Base-by-base conservation (phyloP, 2,113 vertebrate genomes). In the Esox niger region DNA sequence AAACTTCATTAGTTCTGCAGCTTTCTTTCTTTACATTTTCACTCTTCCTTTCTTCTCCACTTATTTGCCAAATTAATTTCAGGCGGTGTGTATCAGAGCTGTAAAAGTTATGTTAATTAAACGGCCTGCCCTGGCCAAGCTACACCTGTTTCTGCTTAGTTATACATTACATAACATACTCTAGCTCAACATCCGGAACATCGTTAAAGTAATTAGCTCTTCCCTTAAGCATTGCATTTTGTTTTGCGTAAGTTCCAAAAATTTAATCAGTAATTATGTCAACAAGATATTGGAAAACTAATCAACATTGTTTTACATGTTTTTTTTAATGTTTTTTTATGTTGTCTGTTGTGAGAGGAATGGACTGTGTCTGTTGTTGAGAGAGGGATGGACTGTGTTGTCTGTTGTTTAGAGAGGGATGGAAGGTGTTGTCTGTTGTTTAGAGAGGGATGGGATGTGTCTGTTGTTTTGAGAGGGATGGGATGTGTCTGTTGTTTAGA, bases 31-130 rank as follows among this genome's bases (percentile, higher is more conserved):
- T 29, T 62, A 61, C 30, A 49, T 4, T 74, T 56, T 63, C 30
- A 49, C 4, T 74, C 59, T 32, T 10, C 5, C 49, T 58, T 56
- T 70, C 20, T 69, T 31, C 35, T 62, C 62, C 25, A 52, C 58
- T 65, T 25, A 59, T 79, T 68, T 69, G 69, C 71, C 62, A 71
- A 77, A 73, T 81, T 78, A 64, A 82, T 81, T 80, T 82, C 57
- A 73, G 49, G 7, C 10, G 32, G 10, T 57, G 62, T 73, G 6
- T 66, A 73, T 67, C 2, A 38, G 78, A 73, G 65, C 59, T 60
- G 6, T 54, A 30, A 66, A 79, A 70, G 75, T 77, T 70, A 54
- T 74, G 67, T 61, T 81, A 77, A 81, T 81, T 73, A 65, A 46
- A 32, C 35, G 33, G 46, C 64, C 29, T 27, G 54, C 20, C 69